Evolutionary conservation across 2,113 vertebrate genomes (phyloP), one percentile per base, ranked within the genome.

Genomic region (Lasiurus borealis): DNA sequence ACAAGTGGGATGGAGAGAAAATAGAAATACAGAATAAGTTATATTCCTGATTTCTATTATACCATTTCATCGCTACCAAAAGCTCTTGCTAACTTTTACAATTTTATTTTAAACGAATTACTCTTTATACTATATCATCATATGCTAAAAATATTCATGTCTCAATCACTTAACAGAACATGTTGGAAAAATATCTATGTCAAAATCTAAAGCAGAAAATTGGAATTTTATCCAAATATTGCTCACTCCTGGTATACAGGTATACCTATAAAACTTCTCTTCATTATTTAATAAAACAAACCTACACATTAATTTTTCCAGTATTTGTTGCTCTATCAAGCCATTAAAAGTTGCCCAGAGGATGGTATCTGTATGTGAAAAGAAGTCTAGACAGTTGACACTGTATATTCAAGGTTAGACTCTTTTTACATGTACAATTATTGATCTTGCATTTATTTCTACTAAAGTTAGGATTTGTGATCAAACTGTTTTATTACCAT

Each of bases 401-500:
- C 14, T 0, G 0, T 48, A 59, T 90, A 31, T 12, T 94, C 66
- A 91, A 81, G 48, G 34, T 76, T 27, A 77, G 50, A 52, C 15
- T 52, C 7, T 34, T 71, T 64, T 71, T 64, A 80, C 34, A 69
- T 77, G 62, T 77, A 96, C 46, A 27, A 90, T 91, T 92, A 91
- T 69, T 94, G 84, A 93, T 88, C 23, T 82, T 85, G 3, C 46
- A 75, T 44, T 4, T n/a, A 0, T 52, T 96, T 95, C 87, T 83
- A 85, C 64, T 80, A 19, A 83, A 87, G 92, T 86, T 54, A 73
- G 12, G 0, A 62, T 95, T 95, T 85, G 3, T 21, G 12, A 9
- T 71, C 81, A 14, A 66, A 72, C 5, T 29, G 48, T 82, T 93
- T 97, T 88, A 94, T 83, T 27, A 14, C 31, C 29, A 92, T 90